Percentiles rank a stretch among this genome's conserved stretches.
These are phyloP conservation scores for Agraylea sexmaculata DNA, from an alignment of 1,140 invertebrate genomes.

Conservation along the genomic window DNA sequence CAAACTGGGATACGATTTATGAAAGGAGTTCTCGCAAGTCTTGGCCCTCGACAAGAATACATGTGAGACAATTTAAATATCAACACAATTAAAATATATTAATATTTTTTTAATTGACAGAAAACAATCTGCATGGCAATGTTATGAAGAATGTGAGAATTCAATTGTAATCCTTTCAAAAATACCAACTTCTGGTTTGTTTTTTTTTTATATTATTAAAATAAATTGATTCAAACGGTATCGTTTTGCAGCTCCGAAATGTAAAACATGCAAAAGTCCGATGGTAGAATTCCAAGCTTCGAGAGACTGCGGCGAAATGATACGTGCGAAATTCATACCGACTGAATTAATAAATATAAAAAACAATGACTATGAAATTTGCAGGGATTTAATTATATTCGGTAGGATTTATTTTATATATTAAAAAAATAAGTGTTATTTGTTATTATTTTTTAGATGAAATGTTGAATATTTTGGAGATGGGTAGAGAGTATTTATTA, in stretches of 20 bases:
- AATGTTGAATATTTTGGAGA: slow-evolving; percentile 4
- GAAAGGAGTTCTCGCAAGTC: no score
- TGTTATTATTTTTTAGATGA: slow-evolving; percentile 10
- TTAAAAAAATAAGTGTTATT: neutral
- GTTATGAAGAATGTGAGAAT: slow-evolving; percentile 9
- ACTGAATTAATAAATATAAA: no score
- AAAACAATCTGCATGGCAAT: slow-evolving; percentile 11
- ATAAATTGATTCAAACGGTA: neutral
- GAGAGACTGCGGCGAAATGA: slow-evolving; percentile 7
- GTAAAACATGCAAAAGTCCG: neutral
- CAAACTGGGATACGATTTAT: no score
- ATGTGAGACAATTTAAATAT: no score
- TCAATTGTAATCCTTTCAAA: slow-evolving; percentile 1
- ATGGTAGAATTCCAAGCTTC: slow-evolving; percentile 9
- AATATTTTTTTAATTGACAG: slow-evolving; percentile 7
- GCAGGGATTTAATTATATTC: no score
- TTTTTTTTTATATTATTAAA: neutral
- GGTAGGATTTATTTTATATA: neutral
- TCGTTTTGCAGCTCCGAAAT: slow-evolving; percentile 6
- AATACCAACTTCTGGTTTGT: slow-evolving; percentile 10
- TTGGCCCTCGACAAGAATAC: no score
- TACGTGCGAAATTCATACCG: slow-evolving; percentile 3
- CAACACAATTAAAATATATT: no score
- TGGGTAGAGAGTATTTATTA: slow-evolving; percentile 8
- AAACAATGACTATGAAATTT: neutral